phyloP scores from a whole-genome alignment of 2,797 vertebrate species.

The Etheostoma perlongum region DNA sequence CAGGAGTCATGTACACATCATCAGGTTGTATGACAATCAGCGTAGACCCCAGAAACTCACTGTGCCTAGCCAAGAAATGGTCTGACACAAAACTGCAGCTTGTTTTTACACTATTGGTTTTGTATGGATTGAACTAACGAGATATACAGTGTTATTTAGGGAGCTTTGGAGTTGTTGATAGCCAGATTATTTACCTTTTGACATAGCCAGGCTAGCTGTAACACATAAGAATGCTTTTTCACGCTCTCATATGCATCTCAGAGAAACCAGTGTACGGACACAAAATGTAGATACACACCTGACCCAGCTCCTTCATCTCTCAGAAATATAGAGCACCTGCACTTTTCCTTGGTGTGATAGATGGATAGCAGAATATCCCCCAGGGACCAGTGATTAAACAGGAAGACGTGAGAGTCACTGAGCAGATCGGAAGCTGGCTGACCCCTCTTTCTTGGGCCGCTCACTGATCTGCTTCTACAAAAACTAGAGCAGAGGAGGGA shows the following conservation, averaged over 20 bases:
- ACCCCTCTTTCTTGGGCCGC: conserved; percentile 59
- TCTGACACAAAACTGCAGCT: neutral
- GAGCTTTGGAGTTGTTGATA: neutral
- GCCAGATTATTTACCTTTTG: neutral
- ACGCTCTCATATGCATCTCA: conserved; percentile 2
- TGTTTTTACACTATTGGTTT: neutral
- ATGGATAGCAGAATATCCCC: conserved; percentile 73
- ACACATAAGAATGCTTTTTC: neutral
- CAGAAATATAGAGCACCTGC: conserved; percentile 68
- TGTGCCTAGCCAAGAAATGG: neutral
- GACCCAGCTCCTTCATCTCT: conserved; percentile 67
- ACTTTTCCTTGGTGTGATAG: conserved; percentile 76
- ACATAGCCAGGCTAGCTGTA: neutral
- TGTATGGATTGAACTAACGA: neutral
- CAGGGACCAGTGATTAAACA: conserved; percentile 79
- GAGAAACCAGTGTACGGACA: neutral
- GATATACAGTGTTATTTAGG: neutral
- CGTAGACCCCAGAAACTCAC: neutral
- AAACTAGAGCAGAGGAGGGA: conserved; percentile 62
- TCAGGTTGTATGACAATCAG: neutral
- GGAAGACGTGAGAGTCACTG: conserved; percentile 71
- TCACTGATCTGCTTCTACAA: conserved; percentile 76
- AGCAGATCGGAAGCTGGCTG: conserved; percentile 59
- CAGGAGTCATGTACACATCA: neutral
- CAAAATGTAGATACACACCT: conserved; percentile 28